Base-by-base conservation (phyloP, 2,113 vertebrate genomes). In the Orientallactaga bullata region DNA sequence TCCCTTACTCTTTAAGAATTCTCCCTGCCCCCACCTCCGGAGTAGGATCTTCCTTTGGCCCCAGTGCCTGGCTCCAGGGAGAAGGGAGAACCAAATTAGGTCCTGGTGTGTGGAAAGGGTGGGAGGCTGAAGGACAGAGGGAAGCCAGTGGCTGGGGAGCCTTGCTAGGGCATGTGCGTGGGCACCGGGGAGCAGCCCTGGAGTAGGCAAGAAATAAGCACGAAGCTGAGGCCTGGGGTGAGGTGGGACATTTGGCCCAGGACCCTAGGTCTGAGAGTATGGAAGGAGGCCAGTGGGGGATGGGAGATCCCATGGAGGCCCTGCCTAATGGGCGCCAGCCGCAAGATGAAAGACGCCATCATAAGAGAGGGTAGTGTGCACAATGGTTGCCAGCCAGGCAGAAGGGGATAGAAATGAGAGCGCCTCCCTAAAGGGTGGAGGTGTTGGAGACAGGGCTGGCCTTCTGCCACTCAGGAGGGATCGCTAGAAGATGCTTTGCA, bases 321-420 rank as follows among this genome's bases (percentile, higher is more conserved):
- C 37, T 68, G 86, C 72, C 66, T 86, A 24, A 26, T 13, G 66
- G 76, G 76, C 37, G 10, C 24, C 7, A 8, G 80, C 69, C 77
- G 72, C 92, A 65, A 89, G 74, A 79, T 60, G 91, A 83, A 81
- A 96, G 85, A 7, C 68, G 42, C 63, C 81, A 66, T 80, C 66
- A 2, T 8, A 35, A 32, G 63, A 84, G 90, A 89, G 77, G 55
- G 94, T 60, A 69, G 87, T 65, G 86, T 91, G 88, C 89, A 51
- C 42, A 3, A 30, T 51, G 90, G 95, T 89, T n/a, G 81, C 83
- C 94, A 71, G 92, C 74, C 92, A 92, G 95, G 86, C 89, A 89
- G 90, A 68, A 95, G 83, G 71, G 79, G 58, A 78, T 39, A n/a
- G 87, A 87, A 74, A 91, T 20, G 76, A 77, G 72, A 90, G 82